These are phyloP conservation scores for Melipona quadrifasciata DNA, from an alignment of 1,140 invertebrate species.

Conservation along the genomic window DNA sequence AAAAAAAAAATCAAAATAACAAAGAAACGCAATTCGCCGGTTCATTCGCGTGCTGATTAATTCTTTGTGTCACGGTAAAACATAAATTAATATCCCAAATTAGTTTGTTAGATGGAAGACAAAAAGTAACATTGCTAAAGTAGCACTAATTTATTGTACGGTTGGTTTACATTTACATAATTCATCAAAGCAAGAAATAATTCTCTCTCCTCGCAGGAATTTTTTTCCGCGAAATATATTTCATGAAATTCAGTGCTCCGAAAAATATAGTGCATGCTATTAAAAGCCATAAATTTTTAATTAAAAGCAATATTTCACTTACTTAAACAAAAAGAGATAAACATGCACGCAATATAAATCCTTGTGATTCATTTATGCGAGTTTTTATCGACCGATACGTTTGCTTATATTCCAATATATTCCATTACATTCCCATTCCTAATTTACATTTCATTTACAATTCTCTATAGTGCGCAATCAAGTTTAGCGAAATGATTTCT, in stretches of 20 bases:
- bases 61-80: not conserved
- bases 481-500: slow-evolving; percentile 37
- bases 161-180: slow-evolving; percentile 11
- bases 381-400: not conserved
- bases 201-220: too few relatives aligned
- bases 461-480: slow-evolving; percentile 60
- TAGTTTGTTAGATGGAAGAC: not conserved
- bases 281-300: not conserved
- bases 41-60: not conserved
- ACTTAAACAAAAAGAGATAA: not conserved
- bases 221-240: not conserved
- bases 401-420: not conserved
- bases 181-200: not conserved
- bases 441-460: slow-evolving; percentile 56
- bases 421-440: slow-evolving; percentile 6
- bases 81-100: slow-evolving; percentile 15
- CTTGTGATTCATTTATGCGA: not conserved
- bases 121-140: slow-evolving; percentile 12
- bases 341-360: not conserved
- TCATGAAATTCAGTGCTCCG: not conserved
- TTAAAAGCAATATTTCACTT: not conserved
- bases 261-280: not conserved
- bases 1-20: not conserved
- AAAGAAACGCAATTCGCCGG: not conserved
- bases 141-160: not conserved